Base-by-base conservation (phyloP, 30 jellyfish, hydroid and myxozoan species). In the Aurelia coerulea region DNA sequence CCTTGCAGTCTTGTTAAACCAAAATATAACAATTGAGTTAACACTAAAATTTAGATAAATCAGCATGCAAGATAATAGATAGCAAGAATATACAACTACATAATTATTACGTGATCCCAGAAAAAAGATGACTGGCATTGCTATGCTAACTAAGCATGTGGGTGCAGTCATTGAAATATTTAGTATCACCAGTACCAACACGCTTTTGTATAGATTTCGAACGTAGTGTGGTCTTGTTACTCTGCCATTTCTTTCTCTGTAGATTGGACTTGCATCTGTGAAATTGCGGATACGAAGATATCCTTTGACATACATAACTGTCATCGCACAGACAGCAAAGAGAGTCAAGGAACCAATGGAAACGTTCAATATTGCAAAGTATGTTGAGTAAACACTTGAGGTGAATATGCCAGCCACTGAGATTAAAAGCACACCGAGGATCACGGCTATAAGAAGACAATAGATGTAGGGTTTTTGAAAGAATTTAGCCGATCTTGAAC, bases 141-240 rank as follows among this genome's bases (percentile, higher is more conserved):
- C 56, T 9, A 9, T 9, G 2, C 13, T 46, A 2, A 9, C 56
- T 46, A 9, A 46, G 8, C 56, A 46, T 46, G 14, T 46, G 56
- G 56, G 56, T 46, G 56, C 56, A 46, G 56, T 4, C 13, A 46
- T 4, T 46, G 56, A 46, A 46, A 46, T 4, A 46, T 9, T 46
- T 46, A 46, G 14, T 0, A 46, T 46, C 14, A 64, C 50, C 31
- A 77, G 32, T 16, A 62, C 15, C 11, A 50, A 3, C 11, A 77
- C 87, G 52, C 67, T 77, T 65, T 60, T 77, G 29, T 77, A 49
- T n/a, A 77, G 64, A 39, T 37, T 18, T n/a, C 63, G 63, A 69
- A 77, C 17, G 51, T 77, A 77, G 29, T 11, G 75, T 12, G 87
- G 87, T 52, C 67, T 62, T 0, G 19, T 64, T 35, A 56, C 10